Base-by-base conservation (phyloP, 1,140 invertebrate genomes). In the Ectropis grisescens region DNA sequence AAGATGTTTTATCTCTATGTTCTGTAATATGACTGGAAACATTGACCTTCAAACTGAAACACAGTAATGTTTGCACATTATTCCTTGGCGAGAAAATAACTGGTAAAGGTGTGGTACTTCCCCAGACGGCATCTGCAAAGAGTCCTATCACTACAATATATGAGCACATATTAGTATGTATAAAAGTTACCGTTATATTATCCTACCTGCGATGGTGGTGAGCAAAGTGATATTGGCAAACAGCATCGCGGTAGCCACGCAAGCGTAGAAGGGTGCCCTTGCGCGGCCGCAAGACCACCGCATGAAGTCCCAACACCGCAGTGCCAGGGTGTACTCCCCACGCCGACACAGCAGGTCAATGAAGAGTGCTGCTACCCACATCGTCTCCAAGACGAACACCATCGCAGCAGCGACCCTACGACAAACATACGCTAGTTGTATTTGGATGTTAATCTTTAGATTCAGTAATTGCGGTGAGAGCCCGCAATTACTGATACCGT, bases 331-430 rank as follows among this genome's bases (percentile, higher is more conserved):
- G 52, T 81, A 80, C 28, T 78, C 70, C 1, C 76, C 76, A 0
- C 72, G 58, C 1, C 76, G 56, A 23, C 67, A 69, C 2, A 81
- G 43, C 11, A 81, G 43, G 36, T 81, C 76, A 26, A 81, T 59
- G 47, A 81, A 81, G 7, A 81, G 13, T 0, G 72, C 76, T 4
- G 46, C 57, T 13, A 78, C 76, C 76, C 76, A 81, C 76, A 81
- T 81, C n/a, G 76, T 81, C 46, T 81, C 76, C 30, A 81, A 30
- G 2, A 78, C 30, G 7, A 81, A 52, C 1, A 81, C 59, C 2
- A 62, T 36, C 0, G 55, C 64, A 23, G 76, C 67, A 1, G 71
- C 70, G 2, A 52, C 62, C 29, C 76, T 81, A 44, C 11, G 15
- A 13, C 37, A 33, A 27, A 19, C 45, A 38, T n/a, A n/a, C n/a